Evolutionary conservation across 2,888 invertebrate species (phyloP), one percentile per base, ranked within the genome.

Genomic region (Pristionchus mayeri): DNA sequence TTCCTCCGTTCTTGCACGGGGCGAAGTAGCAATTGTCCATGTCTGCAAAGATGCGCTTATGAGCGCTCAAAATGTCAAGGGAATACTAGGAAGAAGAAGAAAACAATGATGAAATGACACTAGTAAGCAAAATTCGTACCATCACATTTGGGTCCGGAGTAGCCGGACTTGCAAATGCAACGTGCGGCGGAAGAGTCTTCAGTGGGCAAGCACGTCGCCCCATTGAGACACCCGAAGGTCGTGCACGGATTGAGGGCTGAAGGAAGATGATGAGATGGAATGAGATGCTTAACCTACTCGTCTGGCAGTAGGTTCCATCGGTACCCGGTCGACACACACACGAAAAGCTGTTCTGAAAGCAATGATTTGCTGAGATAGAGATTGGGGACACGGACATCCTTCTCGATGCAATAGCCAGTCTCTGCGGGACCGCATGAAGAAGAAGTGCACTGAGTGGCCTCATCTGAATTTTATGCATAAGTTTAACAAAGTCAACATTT

Each of bases 41-140:
- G 37, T 81, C 85, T 85, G 71, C 16, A 85, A 85, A n/a, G n/a
- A n/a, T n/a, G 48, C 18, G 18, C 30, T n/a, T 7, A 84, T 57
- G 21, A 63, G 34, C n/a, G n/a, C n/a, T n/a, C n/a, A n/a, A n/a
- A n/a, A n/a, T n/a, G n/a, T n/a, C n/a, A n/a, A n/a, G n/a, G n/a
- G n/a, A n/a, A n/a, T n/a, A n/a, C n/a, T n/a, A n/a, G n/a, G n/a
- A n/a, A n/a, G n/a, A n/a, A n/a, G n/a, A n/a, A n/a, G n/a, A n/a
- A n/a, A n/a, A n/a, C n/a, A n/a, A n/a, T n/a, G n/a, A n/a, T n/a
- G n/a, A n/a, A n/a, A n/a, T n/a, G n/a, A n/a, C n/a, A 30, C 34
- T 63, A 2, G 34, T 4, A 7, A 63, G 11, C 16, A 54, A 21
- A 18, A 16, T 63, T 7, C 16, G 63, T 21, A 75, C 75, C n/a